phyloP scores from a whole-genome alignment of 2,113 vertebrate species.

The Orycteropus afer region DNA sequence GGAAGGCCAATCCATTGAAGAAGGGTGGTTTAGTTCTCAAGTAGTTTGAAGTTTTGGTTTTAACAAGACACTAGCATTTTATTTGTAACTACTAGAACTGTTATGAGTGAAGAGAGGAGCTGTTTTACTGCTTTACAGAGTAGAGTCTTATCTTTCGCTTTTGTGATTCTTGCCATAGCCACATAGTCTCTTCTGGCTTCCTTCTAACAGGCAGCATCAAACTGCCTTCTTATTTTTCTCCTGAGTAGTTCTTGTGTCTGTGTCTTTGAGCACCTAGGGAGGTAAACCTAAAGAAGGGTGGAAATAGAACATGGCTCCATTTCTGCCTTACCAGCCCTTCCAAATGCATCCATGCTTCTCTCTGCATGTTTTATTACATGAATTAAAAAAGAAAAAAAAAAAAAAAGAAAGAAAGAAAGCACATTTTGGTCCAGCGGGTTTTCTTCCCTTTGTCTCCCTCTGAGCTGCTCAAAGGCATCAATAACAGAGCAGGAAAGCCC shows the following conservation, averaged over 20 bases:
- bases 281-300: neutral
- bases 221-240: neutral
- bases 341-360: neutral
- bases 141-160: neutral
- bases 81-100: neutral
- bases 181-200: neutral
- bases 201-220: neutral
- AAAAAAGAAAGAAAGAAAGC: no score
- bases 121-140: neutral
- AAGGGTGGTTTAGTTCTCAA: neutral
- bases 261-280: neutral
- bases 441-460: conserved; percentile 63
- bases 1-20: neutral
- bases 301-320: conserved; percentile 6
- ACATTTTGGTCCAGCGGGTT: neutral
- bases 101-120: neutral
- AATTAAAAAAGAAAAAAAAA: neutral
- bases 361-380: neutral
- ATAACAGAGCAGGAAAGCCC: conserved; percentile 31
- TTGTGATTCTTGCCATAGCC: neutral
- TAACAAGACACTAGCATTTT: neutral
- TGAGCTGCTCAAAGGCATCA: conserved; percentile 30
- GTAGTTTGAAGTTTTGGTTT: neutral
- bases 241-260: neutral
- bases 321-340: neutral